Base-by-base conservation (phyloP, 2,113 vertebrate genomes). In the Malurus melanocephalus region DNA sequence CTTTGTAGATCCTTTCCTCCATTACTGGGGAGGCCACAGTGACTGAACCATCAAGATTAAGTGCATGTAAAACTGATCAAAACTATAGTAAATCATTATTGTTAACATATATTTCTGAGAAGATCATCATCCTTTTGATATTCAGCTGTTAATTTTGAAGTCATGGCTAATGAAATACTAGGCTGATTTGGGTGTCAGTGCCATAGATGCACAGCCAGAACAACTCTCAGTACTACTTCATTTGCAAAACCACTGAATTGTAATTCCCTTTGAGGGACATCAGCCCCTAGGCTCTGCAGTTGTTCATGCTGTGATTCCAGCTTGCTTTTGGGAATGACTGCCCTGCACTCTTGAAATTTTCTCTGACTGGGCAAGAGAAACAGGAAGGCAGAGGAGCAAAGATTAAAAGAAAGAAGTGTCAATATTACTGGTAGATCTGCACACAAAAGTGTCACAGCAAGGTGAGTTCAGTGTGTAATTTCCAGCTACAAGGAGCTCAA, bases 401-500 rank as follows among this genome's bases (percentile, higher is more conserved):
- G 65, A 59, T 69, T 32, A 35, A 45, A 38, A 51, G 21, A 22
- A 55, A 30, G 7, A 67, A 65, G 14, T 7, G 1, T 65, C 24
- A 65, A 9, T 24, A 40, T 56, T 61, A 49, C 11, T 73, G 11
- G 33, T 69, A 89, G 7, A 46, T 24, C 8, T 76, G 11, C 4
- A 3, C 10, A 42, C 20, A 73, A 26, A 73, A 0, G 0, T 33
- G 13, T 19, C 22, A 56, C 19, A 28, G 20, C 2, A 32, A 20
- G 53, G 10, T 16, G 43, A 68, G 7, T 69, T 83, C n/a, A 28
- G 6, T 19, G 9, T 19, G 4, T 42, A 38, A 43, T 67, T 61
- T 69, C 32, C 85, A 52, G n/a, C 28, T 67, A 11, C 2, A 2
- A 56, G 40, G 46, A 52, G 21, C 24, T 73, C 19, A 68, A 8